phyloP scores from a whole-genome alignment of 2,797 vertebrate genomes.

The Megalops cyprinoides region DNA sequence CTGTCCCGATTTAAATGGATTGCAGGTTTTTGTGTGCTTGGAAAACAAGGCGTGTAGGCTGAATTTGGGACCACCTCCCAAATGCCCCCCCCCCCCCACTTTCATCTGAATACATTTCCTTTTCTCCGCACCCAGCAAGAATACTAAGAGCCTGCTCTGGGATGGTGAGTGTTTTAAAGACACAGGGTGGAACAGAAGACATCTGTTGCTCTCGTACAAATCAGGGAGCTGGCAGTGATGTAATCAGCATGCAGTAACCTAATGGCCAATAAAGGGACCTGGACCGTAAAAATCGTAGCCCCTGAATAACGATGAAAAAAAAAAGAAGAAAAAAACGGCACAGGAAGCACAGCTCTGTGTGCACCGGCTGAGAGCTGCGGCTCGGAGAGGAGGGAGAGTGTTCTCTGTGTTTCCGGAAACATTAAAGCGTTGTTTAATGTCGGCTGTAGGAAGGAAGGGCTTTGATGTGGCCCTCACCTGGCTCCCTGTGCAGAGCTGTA shows the following conservation, averaged over 20 bases:
- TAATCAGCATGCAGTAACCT: neutral
- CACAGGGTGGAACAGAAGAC: neutral
- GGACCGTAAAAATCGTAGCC: neutral
- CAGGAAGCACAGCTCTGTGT: neutral
- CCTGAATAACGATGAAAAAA: neutral
- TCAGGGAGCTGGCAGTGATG: neutral
- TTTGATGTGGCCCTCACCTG: neutral
- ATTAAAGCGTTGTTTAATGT: constrained; percentile 3
- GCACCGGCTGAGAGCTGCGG: neutral
- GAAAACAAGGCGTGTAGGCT: no score
- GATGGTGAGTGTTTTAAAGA: neutral
- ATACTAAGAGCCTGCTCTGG: neutral
- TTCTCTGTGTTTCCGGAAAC: neutral
- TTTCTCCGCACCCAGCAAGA: neutral
- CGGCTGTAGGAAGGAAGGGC: neutral
- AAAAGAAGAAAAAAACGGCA: no score
- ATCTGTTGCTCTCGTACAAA: no score
- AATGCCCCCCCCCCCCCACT: no score
- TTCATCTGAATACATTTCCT: neutral
- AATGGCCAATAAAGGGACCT: neutral
- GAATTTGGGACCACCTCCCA: no score
- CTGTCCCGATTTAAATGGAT: neutral
- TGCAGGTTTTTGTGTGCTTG: neutral
- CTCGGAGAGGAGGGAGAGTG: neutral
- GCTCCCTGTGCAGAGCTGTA: neutral